Evolutionary conservation across 2,888 invertebrate genomes (phyloP), one percentile per base, ranked within the genome.

Genomic region (Drosophila parthenogenetica): DNA sequence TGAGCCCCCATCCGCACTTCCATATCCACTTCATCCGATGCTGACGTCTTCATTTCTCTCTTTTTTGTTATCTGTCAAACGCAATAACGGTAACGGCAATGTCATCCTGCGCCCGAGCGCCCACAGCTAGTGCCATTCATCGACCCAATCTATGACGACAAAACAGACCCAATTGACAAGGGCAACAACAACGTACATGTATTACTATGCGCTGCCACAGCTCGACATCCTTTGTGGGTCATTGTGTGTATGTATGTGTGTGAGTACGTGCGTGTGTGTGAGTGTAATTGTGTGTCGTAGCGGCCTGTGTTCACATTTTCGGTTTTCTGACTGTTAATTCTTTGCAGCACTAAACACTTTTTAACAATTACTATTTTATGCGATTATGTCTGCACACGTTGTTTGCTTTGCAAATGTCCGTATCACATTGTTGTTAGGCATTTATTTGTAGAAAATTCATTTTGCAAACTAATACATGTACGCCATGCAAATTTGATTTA

Each of bases 111-210:
- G 77, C 67, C 63, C 64, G 50, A 49, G 62, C 61, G 65, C 61
- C 75, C 75, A 48, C 66, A 67, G 67, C 59, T 60, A 61, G 43
- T 57, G 64, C 66, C 79, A 79, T 79, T 79, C 77, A 79, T 77
- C 79, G 81, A 79, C 79, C 81, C 78, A 80, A 80, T 79, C 79
- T 80, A 77, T 80, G 77, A 77, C 81, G 73, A 76, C 76, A 76
- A 71, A 75, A 45, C 75, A 69, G 65, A 60, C 64, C 75, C 70
- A 77, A 79, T 79, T 73, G 79, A 68, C 81, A 73, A 69, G 66
- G 77, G 71, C 81, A 77, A 73, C 76, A 69, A 64, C 73, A 60
- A 62, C 60, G 43, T 35, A 35, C 13, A 29, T 8, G 29, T 58
- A 63, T 51, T 79, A 67, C 72, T 65, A 65, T 79, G 53, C 49